phyloP scores from a whole-genome alignment of 2,797 vertebrate genomes.

The Anolis apletophallus region DNA sequence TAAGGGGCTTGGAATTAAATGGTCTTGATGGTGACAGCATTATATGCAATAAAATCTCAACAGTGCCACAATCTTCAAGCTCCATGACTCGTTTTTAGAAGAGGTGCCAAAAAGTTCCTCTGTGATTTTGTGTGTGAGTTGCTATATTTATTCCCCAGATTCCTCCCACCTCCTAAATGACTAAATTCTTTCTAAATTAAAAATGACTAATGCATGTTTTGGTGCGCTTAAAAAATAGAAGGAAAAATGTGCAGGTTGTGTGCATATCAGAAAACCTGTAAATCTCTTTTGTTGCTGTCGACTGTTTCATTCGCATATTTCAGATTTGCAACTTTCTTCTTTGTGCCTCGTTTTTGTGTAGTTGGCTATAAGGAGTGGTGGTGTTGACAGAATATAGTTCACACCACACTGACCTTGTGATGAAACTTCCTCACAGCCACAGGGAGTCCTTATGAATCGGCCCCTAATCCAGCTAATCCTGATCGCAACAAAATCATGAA shows the following conservation, averaged over 20 bases:
- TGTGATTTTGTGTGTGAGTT: slow-evolving; percentile 69
- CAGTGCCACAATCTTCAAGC: slow-evolving; percentile 51
- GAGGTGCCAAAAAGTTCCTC: slow-evolving; percentile 60
- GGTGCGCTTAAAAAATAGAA: slow-evolving; percentile 5
- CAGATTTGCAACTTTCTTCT: slow-evolving; percentile 42
- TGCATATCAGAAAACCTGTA: slow-evolving; percentile 44
- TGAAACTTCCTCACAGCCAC: slow-evolving; percentile 88
- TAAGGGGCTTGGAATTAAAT: slow-evolving; percentile 52
- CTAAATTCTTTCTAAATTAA: slow-evolving; percentile 69
- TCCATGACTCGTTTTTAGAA: slow-evolving; percentile 63
- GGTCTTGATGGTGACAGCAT: slow-evolving; percentile 55
- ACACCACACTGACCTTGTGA: slow-evolving; percentile 86
- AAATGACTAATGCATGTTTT: slow-evolving; percentile 54
- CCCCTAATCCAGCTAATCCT: slow-evolving; percentile 97
- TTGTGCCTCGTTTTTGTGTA: slow-evolving; percentile 63
- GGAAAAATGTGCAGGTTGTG: slow-evolving; percentile 30
- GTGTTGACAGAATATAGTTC: slow-evolving; percentile 83
- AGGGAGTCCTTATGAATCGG: slow-evolving; percentile 91
- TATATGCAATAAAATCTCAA: slow-evolving; percentile 63
- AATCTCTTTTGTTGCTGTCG: slow-evolving; percentile 65
- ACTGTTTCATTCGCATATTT: slow-evolving; percentile 65
- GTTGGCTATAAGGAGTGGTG: slow-evolving; percentile 70
- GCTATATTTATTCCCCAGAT: slow-evolving; percentile 63
- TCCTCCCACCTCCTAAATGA: slow-evolving; percentile 69
- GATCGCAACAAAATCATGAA: slow-evolving; percentile 84